phyloP scores from a whole-genome alignment of 1,140 invertebrate genomes.

The Habropoda laboriosa region DNA sequence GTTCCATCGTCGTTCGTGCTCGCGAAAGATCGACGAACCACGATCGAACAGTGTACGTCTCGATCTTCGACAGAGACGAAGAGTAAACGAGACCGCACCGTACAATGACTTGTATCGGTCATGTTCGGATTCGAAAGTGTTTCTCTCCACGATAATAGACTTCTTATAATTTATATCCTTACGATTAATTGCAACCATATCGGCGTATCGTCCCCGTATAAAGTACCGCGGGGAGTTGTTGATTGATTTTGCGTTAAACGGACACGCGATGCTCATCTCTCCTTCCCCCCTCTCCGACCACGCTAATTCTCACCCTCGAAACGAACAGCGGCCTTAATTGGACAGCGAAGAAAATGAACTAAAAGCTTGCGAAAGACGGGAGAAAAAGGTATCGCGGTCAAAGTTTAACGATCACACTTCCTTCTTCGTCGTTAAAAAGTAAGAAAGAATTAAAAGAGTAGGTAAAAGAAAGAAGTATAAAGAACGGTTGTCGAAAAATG shows the following conservation, averaged over 20 bases:
- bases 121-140: neutral
- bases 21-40: no score
- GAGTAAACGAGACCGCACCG: neutral
- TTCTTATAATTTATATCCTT: conserved; percentile 25
- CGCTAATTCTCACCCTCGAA: no score
- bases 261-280: neutral
- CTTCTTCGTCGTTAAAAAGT: no score
- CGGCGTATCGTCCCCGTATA: neutral
- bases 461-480: no score
- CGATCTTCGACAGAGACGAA: neutral
- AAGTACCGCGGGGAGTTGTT: neutral
- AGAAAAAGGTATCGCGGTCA: neutral
- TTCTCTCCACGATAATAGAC: conserved; percentile 16
- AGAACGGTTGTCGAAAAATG: neutral
- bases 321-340: neutral
- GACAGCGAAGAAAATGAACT: neutral
- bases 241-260: conserved; percentile 4
- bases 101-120: neutral
- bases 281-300: neutral
- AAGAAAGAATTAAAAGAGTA: no score
- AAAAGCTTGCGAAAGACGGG: neutral
- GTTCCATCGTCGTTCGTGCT: neutral
- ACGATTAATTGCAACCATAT: conserved; percentile 15
- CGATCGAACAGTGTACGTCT: no score
- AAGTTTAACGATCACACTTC: neutral